A percentile compares a stretch with the other conserved stretches of the same genome.
These are phyloP conservation scores for Drosophila sordidula DNA, from an alignment of 2,888 invertebrate genomes.

Conservation along the genomic window DNA sequence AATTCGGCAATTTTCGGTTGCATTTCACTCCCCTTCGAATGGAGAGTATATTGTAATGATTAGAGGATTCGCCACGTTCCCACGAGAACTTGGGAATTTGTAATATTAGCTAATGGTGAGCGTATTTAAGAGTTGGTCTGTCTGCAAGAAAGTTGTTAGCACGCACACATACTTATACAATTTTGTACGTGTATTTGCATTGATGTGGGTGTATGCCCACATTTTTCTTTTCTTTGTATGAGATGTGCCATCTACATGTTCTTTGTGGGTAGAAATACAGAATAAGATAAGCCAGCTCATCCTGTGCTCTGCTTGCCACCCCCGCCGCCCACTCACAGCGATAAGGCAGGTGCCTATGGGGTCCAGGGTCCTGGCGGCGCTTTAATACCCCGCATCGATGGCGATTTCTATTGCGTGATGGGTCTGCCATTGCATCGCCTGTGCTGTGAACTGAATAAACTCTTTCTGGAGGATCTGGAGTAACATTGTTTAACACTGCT, in stretches of 20 bases:
- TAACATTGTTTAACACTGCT: background rate
- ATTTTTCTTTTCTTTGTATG: no score
- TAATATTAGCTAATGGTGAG: no score
- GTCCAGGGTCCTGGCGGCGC: slow-evolving; percentile 94
- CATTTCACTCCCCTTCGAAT: no score
- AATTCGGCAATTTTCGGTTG: no score
- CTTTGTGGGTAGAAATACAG: no score
- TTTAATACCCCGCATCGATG: slow-evolving; percentile 92
- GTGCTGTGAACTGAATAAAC: slow-evolving; percentile 86
- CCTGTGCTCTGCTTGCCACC: slow-evolving; percentile 43
- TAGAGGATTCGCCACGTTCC: background rate
- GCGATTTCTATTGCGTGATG: slow-evolving; percentile 95
- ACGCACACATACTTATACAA: no score
- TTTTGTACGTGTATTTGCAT: no score
- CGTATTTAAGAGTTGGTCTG: no score
- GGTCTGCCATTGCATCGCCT: slow-evolving; percentile 92
- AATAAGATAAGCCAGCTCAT: background rate
- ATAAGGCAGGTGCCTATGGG: slow-evolving; percentile 96
- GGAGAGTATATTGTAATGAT: background rate
- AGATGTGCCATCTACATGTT: no score
- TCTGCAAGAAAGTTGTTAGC: no score
- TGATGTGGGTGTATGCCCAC: no score
- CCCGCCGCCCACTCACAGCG: slow-evolving; percentile 86
- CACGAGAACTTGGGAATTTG: no score
- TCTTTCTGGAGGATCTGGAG: slow-evolving; percentile 82